Evolutionary conservation across 1,140 invertebrate genomes (phyloP).

Genomic region (Brachionus angularis): DNA sequence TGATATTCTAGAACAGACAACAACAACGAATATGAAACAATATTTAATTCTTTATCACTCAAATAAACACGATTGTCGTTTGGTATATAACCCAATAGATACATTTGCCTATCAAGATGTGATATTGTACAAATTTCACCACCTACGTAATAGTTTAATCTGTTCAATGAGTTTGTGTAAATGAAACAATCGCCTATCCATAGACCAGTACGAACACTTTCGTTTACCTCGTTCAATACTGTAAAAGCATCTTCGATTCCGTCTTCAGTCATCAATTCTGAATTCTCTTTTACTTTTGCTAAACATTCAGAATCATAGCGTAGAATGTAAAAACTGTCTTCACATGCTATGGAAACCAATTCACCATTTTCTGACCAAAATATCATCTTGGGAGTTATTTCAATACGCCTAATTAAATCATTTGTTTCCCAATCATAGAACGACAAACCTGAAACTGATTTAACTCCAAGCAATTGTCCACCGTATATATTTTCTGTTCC

Average conservation of each 20-base stretch:
- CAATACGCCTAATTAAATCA: constrained; percentile 85
- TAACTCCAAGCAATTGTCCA: constrained; percentile 85
- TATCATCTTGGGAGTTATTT: constrained; percentile 80
- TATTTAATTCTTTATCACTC: constrained; percentile 93
- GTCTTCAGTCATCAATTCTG: constrained; percentile 77
- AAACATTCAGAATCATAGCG: constrained; percentile 69
- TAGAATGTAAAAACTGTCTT: constrained; percentile 92
- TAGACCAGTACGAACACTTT: constrained; percentile 87
- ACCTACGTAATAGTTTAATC: constrained; percentile 97
- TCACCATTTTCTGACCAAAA: constrained; percentile 96
- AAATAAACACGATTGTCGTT: constrained; percentile 93
- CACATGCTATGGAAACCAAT: constrained; percentile 85
- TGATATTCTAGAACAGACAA: constrained; percentile 96
- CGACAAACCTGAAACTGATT: constrained; percentile 81
- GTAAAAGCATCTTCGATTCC: constrained; percentile 91
- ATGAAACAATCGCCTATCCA: constrained; percentile 99
- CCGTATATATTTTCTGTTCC: constrained; percentile 94
- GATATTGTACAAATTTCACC: constrained; percentile 97
- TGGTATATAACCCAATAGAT: constrained; percentile 91
- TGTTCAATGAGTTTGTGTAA: constrained; percentile 93
- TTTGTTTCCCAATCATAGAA: constrained; percentile 97
- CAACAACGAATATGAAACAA: constrained; percentile 76
- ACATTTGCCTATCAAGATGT: constrained; percentile 83
- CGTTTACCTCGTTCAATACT: constrained; percentile 80
- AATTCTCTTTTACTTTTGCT: constrained; percentile 69